phyloP scores from a whole-genome alignment of 1,140 invertebrate species.

The Mycetomoellerius zeteki region DNA sequence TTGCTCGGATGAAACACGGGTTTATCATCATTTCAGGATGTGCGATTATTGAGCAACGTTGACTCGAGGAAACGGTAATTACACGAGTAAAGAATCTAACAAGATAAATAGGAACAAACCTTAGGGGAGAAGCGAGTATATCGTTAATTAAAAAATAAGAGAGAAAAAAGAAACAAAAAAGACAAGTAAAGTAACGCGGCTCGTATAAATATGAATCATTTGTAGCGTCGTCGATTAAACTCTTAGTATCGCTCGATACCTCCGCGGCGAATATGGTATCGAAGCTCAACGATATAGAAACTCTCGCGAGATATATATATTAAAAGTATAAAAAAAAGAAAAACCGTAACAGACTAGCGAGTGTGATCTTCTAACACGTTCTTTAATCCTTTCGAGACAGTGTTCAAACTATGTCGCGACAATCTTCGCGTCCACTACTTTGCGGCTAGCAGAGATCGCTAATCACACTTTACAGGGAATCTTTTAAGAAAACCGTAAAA shows the following conservation, averaged over 20 bases:
- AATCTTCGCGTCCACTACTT: neutral
- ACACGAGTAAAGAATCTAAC: slow-evolving; percentile 51
- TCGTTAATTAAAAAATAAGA: slow-evolving; percentile 56
- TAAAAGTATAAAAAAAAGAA: slow-evolving; percentile 68
- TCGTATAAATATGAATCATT: slow-evolving; percentile 40
- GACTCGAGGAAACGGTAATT: slow-evolving; percentile 58
- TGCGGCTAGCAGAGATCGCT: neutral
- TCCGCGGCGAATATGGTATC: neutral
- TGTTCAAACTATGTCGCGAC: neutral
- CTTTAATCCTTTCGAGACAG: slow-evolving; percentile 39
- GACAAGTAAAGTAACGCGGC: slow-evolving; percentile 26
- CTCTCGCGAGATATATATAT: slow-evolving; percentile 42
- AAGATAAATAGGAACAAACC: slow-evolving; percentile 47
- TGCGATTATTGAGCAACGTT: neutral
- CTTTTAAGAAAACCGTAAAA: neutral
- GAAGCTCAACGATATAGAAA: slow-evolving; percentile 39
- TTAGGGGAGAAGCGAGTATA: slow-evolving; percentile 56
- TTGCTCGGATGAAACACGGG: neutral
- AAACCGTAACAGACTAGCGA: slow-evolving; percentile 72
- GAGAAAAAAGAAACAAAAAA: neutral
- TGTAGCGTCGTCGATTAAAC: slow-evolving; percentile 20
- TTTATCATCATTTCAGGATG: neutral
- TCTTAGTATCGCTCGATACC: slow-evolving; percentile 34
- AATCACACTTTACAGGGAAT: neutral
- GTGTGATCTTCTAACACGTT: slow-evolving; percentile 61